These are phyloP conservation scores for Sinelater perroti DNA, from an alignment of 2,888 invertebrate species.

Conservation along the genomic window DNA sequence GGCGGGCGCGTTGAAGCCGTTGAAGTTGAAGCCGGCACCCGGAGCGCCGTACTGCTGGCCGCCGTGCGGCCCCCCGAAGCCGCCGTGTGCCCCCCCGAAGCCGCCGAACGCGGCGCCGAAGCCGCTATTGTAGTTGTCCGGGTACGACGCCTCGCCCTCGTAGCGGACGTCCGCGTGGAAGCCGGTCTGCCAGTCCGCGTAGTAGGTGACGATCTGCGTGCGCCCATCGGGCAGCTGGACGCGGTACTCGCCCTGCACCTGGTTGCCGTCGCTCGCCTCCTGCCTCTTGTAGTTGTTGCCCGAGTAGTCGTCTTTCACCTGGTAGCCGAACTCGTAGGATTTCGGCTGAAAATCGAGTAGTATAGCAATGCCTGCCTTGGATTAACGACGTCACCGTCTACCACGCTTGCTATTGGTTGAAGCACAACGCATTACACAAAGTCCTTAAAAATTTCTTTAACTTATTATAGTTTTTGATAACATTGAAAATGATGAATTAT, in stretches of 20 bases:
- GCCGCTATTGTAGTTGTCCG: conserved; percentile 62
- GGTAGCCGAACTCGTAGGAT: conserved; percentile 82
- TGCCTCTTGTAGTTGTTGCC: conserved; percentile 78
- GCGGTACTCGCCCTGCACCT: conserved; percentile 69
- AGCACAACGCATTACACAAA: too few relatives aligned
- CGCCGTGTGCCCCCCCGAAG: background rate
- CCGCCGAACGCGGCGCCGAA: conserved; percentile 36
- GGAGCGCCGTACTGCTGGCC: conserved; percentile 41
- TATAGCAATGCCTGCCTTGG: too few relatives aligned
- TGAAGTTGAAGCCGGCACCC: conserved; percentile 22
- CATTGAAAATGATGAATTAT: too few relatives aligned
- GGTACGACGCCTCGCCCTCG: conserved; percentile 75
- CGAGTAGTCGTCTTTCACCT: conserved; percentile 78
- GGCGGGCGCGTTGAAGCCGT: conserved; percentile 31
- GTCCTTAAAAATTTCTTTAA: too few relatives aligned
- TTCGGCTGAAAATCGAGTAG: conserved; percentile 72
- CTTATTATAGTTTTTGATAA: too few relatives aligned
- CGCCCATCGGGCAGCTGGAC: conserved; percentile 70
- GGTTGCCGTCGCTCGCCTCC: conserved; percentile 78
- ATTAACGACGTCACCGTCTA: too few relatives aligned
- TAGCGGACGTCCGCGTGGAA: conserved; percentile 80
- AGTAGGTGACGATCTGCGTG: conserved; percentile 75
- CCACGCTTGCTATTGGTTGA: too few relatives aligned
- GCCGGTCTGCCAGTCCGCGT: conserved; percentile 81
- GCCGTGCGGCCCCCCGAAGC: background rate